Evolutionary conservation across 2,113 vertebrate species (phyloP).

Genomic region (Leptobrachium ailaonicum): DNA sequence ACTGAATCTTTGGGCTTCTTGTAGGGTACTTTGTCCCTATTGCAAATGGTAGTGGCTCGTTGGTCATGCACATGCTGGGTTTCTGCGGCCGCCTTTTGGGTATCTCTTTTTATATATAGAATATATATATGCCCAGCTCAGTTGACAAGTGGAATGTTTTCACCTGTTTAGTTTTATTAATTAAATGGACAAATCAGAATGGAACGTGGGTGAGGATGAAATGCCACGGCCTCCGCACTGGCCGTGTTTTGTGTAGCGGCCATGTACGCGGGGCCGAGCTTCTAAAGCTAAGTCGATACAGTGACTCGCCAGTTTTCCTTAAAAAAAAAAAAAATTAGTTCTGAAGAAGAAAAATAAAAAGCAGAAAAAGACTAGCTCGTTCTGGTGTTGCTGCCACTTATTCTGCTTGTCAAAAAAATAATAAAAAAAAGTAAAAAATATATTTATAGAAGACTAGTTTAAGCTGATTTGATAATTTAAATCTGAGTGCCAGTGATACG

Average conservation of each 20-base stretch:
- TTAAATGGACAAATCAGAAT: slow-evolving; percentile 41
- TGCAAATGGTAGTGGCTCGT: slow-evolving; percentile 60
- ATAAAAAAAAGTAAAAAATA: not conserved
- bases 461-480: slow-evolving; percentile 18
- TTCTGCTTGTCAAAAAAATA: not conserved
- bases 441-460: slow-evolving; percentile 18
- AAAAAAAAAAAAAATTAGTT: not conserved
- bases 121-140: slow-evolving; percentile 53
- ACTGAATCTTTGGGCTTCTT: slow-evolving; percentile 58
- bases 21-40: slow-evolving; percentile 57
- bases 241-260: slow-evolving; percentile 21
- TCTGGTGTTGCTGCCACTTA: not conserved
- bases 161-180: slow-evolving; percentile 59
- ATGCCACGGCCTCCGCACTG: slow-evolving; percentile 56
- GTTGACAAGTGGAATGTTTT: slow-evolving; percentile 54
- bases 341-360: not conserved
- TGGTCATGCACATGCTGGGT: slow-evolving; percentile 63
- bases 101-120: slow-evolving; percentile 50
- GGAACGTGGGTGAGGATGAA: slow-evolving; percentile 57
- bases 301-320: slow-evolving; percentile 15
- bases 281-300: slow-evolving; percentile 31
- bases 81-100: slow-evolving; percentile 57
- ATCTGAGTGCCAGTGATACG: not conserved
- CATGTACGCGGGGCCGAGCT: slow-evolving; percentile 12
- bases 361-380: not conserved